Conservation (phyloP, 2,113 vertebrate genomes). For the Microtus ochrogaster region DNA sequence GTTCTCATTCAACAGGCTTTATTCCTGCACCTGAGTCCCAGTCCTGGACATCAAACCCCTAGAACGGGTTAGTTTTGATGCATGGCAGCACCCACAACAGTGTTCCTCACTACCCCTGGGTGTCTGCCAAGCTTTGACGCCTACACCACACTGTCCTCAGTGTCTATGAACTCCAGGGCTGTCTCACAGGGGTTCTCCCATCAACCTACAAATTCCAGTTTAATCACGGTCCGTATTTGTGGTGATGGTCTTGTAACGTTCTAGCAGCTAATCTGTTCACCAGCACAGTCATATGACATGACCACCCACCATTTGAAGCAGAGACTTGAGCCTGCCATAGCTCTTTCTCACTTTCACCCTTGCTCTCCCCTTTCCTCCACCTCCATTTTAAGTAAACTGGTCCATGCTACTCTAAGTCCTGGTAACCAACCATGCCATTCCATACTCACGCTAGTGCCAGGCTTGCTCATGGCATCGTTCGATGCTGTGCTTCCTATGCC, state of each 20-base stretch:
- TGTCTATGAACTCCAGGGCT: not conserved
- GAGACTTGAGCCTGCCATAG: not conserved
- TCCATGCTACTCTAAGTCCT: not conserved
- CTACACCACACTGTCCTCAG: not conserved
- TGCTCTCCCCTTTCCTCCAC: not conserved
- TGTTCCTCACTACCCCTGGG: not conserved
- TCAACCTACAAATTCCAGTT: not conserved
- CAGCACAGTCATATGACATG: not conserved
- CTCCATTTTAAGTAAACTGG: not conserved
- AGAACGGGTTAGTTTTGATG: not conserved
- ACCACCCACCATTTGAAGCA: not conserved
- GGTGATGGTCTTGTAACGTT: not conserved
- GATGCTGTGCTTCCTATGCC: not conserved
- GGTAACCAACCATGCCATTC: not conserved
- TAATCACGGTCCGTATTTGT: not conserved
- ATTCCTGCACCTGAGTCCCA: not conserved
- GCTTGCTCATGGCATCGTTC: not conserved
- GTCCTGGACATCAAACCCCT: not conserved
- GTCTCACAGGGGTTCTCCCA: not conserved
- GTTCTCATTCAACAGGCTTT: not conserved
- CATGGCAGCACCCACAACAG: rapidly evolving
- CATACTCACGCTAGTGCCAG: not conserved
- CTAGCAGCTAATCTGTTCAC: not conserved
- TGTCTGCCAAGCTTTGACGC: not conserved
- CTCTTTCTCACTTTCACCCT: not conserved